Conservation (phyloP, 2,888 invertebrate genomes). For the Macrophya annulata region DNA sequence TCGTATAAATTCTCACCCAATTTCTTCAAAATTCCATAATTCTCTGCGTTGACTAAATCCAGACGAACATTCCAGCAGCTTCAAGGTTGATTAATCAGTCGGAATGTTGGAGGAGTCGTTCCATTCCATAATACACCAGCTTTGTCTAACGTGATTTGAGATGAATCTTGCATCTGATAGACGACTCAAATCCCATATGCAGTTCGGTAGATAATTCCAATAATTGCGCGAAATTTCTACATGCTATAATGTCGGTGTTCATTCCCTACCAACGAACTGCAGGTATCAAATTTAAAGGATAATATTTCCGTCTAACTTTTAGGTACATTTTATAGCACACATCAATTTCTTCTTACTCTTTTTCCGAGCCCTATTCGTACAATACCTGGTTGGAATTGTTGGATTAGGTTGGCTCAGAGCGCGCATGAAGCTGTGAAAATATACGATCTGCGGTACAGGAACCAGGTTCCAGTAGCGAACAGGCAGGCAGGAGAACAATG, state of each 20-base stretch:
- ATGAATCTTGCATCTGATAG: background rate
- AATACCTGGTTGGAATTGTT: conserved; percentile 20
- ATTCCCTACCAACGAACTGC: background rate
- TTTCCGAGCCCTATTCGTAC: background rate
- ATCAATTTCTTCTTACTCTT: conserved; percentile 36
- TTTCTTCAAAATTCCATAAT: background rate
- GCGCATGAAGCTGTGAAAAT: conserved; percentile 39
- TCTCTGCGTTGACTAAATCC: background rate
- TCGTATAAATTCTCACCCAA: background rate
- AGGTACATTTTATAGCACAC: conserved; percentile 26
- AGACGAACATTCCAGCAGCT: background rate
- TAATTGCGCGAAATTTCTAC: background rate
- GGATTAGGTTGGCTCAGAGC: conserved; percentile 52
- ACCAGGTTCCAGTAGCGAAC: background rate
- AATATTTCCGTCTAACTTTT: conserved; percentile 12
- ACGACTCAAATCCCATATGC: background rate
- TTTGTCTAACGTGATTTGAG: background rate
- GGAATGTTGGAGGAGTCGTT: background rate
- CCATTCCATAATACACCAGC: background rate
- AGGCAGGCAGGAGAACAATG: background rate
- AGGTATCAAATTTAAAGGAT: background rate
- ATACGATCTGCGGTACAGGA: conserved; percentile 28
- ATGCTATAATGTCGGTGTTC: background rate
- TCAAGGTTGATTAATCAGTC: background rate
- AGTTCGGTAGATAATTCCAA: background rate